These are phyloP conservation scores for Potamilus streckersoni DNA, from an alignment of 1,140 invertebrate species.

Conservation along the genomic window DNA sequence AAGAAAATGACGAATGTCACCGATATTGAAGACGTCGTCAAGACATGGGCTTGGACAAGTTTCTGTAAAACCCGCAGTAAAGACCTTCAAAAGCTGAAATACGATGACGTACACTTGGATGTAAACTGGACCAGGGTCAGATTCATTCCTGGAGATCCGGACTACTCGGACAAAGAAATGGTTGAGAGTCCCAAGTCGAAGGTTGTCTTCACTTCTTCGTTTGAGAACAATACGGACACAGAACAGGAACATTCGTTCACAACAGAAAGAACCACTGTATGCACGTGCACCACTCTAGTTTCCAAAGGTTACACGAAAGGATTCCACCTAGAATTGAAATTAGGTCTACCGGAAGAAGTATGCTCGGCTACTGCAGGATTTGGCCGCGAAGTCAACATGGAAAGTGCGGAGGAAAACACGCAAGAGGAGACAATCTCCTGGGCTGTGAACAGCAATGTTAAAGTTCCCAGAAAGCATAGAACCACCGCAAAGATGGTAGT, in stretches of 20 bases:
- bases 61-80: slow-evolving; percentile 62
- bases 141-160: slow-evolving; percentile 61
- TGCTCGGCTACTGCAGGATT: slow-evolving; percentile 69
- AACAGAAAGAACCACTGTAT: slow-evolving; percentile 69
- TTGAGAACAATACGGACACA: slow-evolving; percentile 68
- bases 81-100: slow-evolving; percentile 63
- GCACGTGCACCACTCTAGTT: slow-evolving; percentile 63
- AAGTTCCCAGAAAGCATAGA: slow-evolving; percentile 63
- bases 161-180: slow-evolving; percentile 55
- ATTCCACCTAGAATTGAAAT: slow-evolving; percentile 67
- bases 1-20: slow-evolving; percentile 51
- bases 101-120: slow-evolving; percentile 59
- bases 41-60: slow-evolving; percentile 67
- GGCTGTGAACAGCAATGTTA: slow-evolving; percentile 69
- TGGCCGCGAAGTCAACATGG: slow-evolving; percentile 69
- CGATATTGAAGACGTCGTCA: slow-evolving; percentile 66
- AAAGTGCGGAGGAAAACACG: slow-evolving; percentile 66
- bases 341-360: slow-evolving; percentile 69
- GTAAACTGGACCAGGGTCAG: slow-evolving; percentile 67
- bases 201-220: slow-evolving; percentile 68
- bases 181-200: slow-evolving; percentile 47
- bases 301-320: slow-evolving; percentile 69
- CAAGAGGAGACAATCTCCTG: slow-evolving; percentile 68
- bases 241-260: slow-evolving; percentile 71
- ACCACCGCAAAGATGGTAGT: slow-evolving; percentile 69